These are phyloP conservation scores for Deroplatys truncata DNA, from an alignment of 2,888 invertebrate genomes.

Conservation along the genomic window DNA sequence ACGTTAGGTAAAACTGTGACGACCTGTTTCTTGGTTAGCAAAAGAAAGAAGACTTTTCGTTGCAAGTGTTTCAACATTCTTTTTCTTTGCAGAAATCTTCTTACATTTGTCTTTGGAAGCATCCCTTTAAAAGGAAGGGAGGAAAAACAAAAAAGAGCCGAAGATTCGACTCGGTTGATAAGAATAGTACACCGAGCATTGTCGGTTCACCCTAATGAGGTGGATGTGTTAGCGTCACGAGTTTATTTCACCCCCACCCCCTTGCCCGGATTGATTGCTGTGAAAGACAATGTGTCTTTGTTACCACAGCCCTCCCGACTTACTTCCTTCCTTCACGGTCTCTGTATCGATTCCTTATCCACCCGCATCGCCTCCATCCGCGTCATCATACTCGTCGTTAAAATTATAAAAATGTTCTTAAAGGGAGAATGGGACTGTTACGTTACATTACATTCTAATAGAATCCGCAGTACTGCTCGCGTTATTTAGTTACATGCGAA, in stretches of 20 bases:
- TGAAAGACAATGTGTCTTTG: background rate
- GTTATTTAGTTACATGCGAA: too few species aligned
- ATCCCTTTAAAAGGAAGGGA: too few species aligned
- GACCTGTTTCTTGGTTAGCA: too few species aligned
- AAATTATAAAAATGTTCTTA: background rate
- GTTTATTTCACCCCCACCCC: background rate
- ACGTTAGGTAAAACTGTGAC: too few species aligned
- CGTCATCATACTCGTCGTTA: background rate
- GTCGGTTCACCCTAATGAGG: background rate
- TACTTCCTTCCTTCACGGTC: background rate
- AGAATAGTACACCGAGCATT: background rate
- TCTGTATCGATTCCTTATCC: background rate
- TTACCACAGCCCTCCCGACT: background rate
- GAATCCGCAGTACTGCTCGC: too few species aligned
- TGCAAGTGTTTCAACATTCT: too few species aligned
- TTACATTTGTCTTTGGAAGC: too few species aligned
- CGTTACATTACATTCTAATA: too few species aligned
- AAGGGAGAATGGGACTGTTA: background rate
- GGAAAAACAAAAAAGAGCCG: background rate
- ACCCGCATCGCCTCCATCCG: background rate
- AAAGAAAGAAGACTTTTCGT: too few species aligned
- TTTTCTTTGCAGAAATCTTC: too few species aligned
- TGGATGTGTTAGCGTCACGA: background rate
- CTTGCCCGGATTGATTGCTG: background rate
- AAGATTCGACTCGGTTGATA: background rate